Evolutionary conservation across 2,113 vertebrate species (phyloP).

Genomic region (Pseudonaja textilis): DNA sequence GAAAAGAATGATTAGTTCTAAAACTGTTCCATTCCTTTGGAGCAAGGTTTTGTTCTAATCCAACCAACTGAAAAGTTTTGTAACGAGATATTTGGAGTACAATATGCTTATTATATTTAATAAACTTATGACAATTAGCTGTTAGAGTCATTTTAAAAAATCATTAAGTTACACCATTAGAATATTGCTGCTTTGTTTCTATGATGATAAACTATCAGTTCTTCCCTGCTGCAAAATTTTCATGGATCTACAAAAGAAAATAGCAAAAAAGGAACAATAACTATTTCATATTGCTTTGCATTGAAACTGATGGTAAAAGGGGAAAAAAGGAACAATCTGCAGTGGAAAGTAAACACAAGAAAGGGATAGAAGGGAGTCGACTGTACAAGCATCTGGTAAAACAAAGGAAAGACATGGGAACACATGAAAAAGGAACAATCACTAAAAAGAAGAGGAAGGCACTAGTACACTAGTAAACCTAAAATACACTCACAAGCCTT

Average conservation of each 20-base stretch:
- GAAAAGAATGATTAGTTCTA: neutral
- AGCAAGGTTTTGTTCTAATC: neutral
- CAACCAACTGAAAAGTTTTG: neutral
- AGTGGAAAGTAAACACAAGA: neutral
- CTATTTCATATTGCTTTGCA: neutral
- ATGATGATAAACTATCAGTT: neutral
- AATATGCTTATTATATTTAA: neutral
- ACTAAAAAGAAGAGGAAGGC: neutral
- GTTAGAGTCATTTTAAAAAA: neutral
- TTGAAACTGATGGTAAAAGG: neutral
- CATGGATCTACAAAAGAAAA: neutral
- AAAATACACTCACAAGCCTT: neutral
- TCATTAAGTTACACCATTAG: neutral
- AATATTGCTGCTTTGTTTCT: neutral
- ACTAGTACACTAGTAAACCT: neutral
- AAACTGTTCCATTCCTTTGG: neutral
- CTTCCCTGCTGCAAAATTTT: neutral
- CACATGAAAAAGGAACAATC: neutral
- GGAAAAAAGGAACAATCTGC: neutral
- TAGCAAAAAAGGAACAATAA: neutral
- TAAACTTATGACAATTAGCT: neutral
- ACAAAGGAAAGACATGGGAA: neutral
- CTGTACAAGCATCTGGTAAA: neutral
- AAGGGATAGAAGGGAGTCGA: neutral
- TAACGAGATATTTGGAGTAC: neutral